Conservation (phyloP, 2,888 invertebrate genomes). For the Drepana falcataria region DNA sequence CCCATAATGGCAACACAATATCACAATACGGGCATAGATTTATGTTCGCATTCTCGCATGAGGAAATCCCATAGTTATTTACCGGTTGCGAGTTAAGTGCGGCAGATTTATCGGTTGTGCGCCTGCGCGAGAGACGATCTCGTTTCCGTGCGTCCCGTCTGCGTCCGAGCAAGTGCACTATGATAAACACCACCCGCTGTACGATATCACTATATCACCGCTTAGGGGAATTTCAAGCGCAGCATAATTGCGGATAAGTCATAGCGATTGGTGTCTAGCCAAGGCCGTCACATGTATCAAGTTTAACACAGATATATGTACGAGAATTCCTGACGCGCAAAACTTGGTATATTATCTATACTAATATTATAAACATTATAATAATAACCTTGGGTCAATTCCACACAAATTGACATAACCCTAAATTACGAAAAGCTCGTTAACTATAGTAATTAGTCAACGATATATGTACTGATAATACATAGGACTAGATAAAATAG, state of each 20-base stretch:
- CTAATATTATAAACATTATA: too few species aligned
- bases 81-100: slow-evolving; percentile 78
- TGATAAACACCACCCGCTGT: slow-evolving; percentile 44
- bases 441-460: too few species aligned
- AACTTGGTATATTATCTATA: too few species aligned
- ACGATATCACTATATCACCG: slow-evolving; percentile 50
- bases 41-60: slow-evolving; percentile 75
- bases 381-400: too few species aligned
- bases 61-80: slow-evolving; percentile 79
- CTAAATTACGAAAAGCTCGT: too few species aligned
- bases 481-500: too few species aligned
- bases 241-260: slow-evolving; percentile 32
- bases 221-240: slow-evolving; percentile 37
- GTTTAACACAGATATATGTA: background rate
- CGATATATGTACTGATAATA: too few species aligned
- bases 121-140: slow-evolving; percentile 65
- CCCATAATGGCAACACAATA: slow-evolving; percentile 78
- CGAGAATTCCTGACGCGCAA: background rate
- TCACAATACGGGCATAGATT: slow-evolving; percentile 77
- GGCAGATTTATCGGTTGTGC: slow-evolving; percentile 73
- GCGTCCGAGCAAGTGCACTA: slow-evolving; percentile 38
- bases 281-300: slow-evolving; percentile 20
- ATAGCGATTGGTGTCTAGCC: slow-evolving; percentile 22
- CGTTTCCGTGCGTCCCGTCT: slow-evolving; percentile 60
- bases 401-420: too few species aligned